Evolutionary conservation across 2,113 vertebrate species (phyloP).

Genomic region (Misgurnus anguillicaudatus): DNA sequence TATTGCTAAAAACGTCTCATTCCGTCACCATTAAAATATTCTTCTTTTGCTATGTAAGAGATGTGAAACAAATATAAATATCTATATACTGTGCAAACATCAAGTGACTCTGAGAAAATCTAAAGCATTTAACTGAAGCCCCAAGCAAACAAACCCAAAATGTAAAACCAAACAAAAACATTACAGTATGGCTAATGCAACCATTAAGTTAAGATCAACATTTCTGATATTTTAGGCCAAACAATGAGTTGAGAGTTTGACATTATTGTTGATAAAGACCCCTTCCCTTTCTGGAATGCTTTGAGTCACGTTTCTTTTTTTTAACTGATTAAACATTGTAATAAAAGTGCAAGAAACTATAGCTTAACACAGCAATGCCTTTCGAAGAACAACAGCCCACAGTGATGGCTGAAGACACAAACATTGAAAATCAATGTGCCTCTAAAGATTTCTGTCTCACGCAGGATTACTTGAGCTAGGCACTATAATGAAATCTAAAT

Average conservation of each 20-base stretch:
- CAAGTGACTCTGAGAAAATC: constrained; percentile 33
- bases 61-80: constrained; percentile 46
- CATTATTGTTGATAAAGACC: neutral
- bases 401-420: neutral
- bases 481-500: constrained; percentile 3
- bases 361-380: neutral
- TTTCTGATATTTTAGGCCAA: constrained; percentile 1
- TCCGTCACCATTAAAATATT: constrained; percentile 29
- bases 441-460: constrained; percentile 7
- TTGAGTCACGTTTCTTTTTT: neutral
- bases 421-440: constrained; percentile 10
- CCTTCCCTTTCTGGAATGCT: constrained; percentile 28
- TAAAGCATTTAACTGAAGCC: constrained; percentile 13
- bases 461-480: neutral
- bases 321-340: neutral
- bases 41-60: constrained; percentile 36
- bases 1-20: constrained; percentile 52
- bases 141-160: neutral
- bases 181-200: constrained; percentile 9
- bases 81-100: constrained; percentile 53
- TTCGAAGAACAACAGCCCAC: neutral
- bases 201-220: neutral
- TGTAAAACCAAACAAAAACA: neutral
- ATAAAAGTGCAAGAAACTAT: constrained; percentile 3
- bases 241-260: neutral